phyloP scores from a whole-genome alignment of 2,888 invertebrate genomes.

The Serrognathus titanus region DNA sequence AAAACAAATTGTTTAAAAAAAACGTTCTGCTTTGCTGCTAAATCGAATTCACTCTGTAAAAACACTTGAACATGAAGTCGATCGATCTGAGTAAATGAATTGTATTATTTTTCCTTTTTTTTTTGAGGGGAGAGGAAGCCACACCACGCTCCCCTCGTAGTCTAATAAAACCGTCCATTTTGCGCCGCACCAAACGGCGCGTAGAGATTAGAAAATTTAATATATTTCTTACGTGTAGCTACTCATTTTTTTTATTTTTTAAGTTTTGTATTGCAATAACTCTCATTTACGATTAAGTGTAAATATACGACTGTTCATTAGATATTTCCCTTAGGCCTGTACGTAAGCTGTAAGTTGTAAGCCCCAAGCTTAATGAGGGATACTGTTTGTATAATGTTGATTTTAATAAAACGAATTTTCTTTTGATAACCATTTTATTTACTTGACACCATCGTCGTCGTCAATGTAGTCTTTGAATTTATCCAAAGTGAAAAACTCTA shows the following conservation, averaged over 20 bases:
- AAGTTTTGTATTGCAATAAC: neutral
- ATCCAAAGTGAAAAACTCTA: too few relatives aligned
- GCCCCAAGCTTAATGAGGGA: neutral
- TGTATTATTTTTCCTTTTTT: neutral
- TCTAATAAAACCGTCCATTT: constrained; percentile 2
- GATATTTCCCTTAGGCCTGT: too few relatives aligned
- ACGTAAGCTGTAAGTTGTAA: too few relatives aligned
- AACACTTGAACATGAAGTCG: too few relatives aligned
- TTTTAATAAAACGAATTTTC: constrained; percentile 1
- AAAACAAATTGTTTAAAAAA: too few relatives aligned
- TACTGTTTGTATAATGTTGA: constrained; percentile 2
- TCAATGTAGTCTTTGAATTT: too few relatives aligned
- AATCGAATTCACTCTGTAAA: too few relatives aligned
- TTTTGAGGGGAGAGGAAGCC: neutral
- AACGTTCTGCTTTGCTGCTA: too few relatives aligned
- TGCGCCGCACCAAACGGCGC: neutral
- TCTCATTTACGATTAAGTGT: too few relatives aligned
- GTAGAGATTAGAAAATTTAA: neutral
- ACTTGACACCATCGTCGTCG: neutral
- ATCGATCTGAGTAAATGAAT: neutral
- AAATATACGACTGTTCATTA: too few relatives aligned
- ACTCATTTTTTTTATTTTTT: neutral
- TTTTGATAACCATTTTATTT: neutral
- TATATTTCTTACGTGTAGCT: neutral
- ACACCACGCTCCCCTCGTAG: neutral